These are phyloP conservation scores for Ornithorhynchus anatinus DNA, from an alignment of 2,113 vertebrate genomes.

Conservation along the genomic window DNA sequence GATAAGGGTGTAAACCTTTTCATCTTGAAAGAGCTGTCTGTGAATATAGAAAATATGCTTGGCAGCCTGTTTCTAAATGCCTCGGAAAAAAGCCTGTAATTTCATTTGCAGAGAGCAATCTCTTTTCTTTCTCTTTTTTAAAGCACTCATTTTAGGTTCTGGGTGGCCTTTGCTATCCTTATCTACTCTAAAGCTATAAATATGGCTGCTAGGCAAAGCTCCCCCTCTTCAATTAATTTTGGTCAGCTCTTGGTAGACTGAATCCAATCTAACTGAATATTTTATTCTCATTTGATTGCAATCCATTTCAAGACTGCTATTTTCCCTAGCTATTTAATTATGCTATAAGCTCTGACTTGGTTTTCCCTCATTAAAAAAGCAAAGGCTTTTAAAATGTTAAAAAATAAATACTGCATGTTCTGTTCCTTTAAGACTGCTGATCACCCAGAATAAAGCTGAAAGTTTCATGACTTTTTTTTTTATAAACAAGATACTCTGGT, in stretches of 20 bases:
- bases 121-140: background rate
- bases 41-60: background rate
- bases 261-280: background rate
- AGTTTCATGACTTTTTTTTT: too few relatives aligned
- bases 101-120: background rate
- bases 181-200: background rate
- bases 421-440: too few relatives aligned
- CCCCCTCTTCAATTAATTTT: background rate
- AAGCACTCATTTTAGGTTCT: background rate
- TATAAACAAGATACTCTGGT: too few relatives aligned
- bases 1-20: too few relatives aligned
- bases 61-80: background rate
- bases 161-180: background rate
- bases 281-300: background rate
- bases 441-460: too few relatives aligned
- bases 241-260: background rate
- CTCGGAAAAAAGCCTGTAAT: background rate
- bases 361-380: too few relatives aligned
- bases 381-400: too few relatives aligned
- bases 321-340: too few relatives aligned
- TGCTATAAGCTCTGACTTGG: too few relatives aligned
- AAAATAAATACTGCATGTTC: too few relatives aligned
- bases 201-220: background rate
- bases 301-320: too few relatives aligned
- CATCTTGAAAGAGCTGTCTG: too few relatives aligned